A percentile compares a stretch with the other conserved stretches of the same genome.
Evolutionary conservation across 2,797 vertebrate genomes (phyloP).

Genomic region (Silurus aristotelis): DNA sequence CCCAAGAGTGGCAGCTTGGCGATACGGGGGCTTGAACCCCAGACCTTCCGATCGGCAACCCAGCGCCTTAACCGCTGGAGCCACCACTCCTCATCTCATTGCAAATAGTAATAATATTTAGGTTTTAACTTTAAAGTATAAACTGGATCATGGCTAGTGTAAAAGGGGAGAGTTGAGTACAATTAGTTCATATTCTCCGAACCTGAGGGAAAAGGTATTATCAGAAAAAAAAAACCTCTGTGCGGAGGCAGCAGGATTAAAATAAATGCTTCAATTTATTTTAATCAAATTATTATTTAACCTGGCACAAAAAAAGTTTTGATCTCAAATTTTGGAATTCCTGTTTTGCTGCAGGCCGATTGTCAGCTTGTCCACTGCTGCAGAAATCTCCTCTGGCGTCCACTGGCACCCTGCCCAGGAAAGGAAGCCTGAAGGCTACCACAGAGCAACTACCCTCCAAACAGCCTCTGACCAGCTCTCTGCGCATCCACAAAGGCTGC

Average conservation of each 20-base stretch:
- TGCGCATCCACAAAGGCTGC: slow-evolving; percentile 82
- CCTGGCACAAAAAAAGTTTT: background rate
- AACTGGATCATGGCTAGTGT: too few relatives aligned
- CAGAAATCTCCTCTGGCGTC: slow-evolving; percentile 70
- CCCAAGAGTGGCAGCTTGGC: too few relatives aligned
- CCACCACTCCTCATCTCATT: too few relatives aligned
- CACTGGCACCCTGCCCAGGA: slow-evolving; percentile 75
- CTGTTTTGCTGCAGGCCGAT: slow-evolving; percentile 69
- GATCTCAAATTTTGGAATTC: background rate
- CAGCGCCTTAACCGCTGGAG: too few relatives aligned
- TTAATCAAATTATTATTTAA: background rate
- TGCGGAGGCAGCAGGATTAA: background rate
- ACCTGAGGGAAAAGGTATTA: too few relatives aligned
- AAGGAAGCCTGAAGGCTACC: slow-evolving; percentile 76
- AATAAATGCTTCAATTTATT: background rate
- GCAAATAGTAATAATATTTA: too few relatives aligned
- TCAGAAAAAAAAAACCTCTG: background rate
- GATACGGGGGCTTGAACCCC: too few relatives aligned
- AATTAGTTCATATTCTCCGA: too few relatives aligned
- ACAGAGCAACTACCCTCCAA: slow-evolving; percentile 73
- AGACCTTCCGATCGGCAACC: too few relatives aligned
- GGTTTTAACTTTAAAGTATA: too few relatives aligned
- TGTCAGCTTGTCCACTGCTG: slow-evolving; percentile 76
- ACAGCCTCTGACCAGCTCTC: slow-evolving; percentile 64
- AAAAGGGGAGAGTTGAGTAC: too few relatives aligned